Base-by-base conservation (phyloP, 2,113 vertebrate genomes). In the Pipa parva region DNA sequence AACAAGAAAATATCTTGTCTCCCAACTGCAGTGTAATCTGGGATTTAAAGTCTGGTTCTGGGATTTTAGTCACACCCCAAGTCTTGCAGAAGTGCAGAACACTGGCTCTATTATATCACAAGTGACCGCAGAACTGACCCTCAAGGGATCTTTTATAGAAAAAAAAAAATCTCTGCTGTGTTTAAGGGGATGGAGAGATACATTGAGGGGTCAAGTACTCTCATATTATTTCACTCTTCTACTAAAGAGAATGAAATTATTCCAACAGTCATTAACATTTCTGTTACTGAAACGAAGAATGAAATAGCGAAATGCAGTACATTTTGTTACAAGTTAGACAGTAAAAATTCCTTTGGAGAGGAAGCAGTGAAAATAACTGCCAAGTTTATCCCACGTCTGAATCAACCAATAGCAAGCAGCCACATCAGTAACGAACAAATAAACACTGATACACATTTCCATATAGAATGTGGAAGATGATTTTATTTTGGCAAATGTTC, bases 71-170 rank as follows among this genome's bases (percentile, higher is more conserved):
- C 55, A 59, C 64, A 68, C 56, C 50, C 55, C 64, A 37, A 21
- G 28, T 68, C 22, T 12, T 39, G 33, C 29, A 59, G 56, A 37
- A 59, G 2, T 37, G 21, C 13, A 49, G 64, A 68, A 68, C 64
- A 68, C 55, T 59, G 55, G 13, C 25, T 18, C 64, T 51, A 68
- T 68, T 68, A 68, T 68, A 59, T 59, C 45, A 48, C 11, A 18
- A 59, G 55, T 59, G 64, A 68, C 64, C 64, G 49, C 45, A 59
- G 64, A 18, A 31, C 64, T 68, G 64, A 68, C 64, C 64, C 64
- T 29, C 64, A 25, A 51, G 64, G 64, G 64, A 68, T 28, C 64
- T 22, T 66, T 39, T 57, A 66, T n/a, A n/a, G n/a, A n/a, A n/a
- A n/a, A 66, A 66, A 65, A 31, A 66, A 66, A 65, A 65, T 50